Evolutionary conservation across 2,888 invertebrate species (phyloP).

Genomic region (Mechanitis mazaeus): DNA sequence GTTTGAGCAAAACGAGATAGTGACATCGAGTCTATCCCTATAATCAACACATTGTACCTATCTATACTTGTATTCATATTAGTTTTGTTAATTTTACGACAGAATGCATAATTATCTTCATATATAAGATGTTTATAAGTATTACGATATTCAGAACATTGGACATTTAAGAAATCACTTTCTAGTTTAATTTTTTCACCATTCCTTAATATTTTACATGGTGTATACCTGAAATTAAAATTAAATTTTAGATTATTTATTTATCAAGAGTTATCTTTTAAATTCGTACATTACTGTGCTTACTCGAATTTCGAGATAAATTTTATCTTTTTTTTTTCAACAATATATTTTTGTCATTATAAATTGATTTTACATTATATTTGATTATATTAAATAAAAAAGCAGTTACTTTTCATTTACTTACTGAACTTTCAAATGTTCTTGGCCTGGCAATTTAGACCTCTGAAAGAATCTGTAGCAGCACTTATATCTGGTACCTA

Average conservation of each 20-base stretch:
- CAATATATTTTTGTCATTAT: no score
- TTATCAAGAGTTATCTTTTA: background rate
- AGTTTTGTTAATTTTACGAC: conserved; percentile 60
- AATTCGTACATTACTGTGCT: background rate
- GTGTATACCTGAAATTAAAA: conserved; percentile 42
- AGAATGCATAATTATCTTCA: conserved; percentile 63
- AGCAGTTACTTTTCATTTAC: background rate
- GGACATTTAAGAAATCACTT: conserved; percentile 56
- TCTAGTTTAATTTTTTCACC: conserved; percentile 42
- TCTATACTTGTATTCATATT: conserved; percentile 30
- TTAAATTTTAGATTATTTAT: background rate
- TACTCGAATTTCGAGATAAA: background rate
- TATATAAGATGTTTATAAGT: conserved; percentile 47
- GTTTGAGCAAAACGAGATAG: conserved; percentile 84
- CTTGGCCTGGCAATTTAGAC: conserved; percentile 11
- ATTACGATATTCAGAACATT: conserved; percentile 48
- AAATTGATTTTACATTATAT: no score
- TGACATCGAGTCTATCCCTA: conserved; percentile 92
- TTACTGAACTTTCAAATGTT: conserved; percentile 18
- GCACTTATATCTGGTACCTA: conserved; percentile 43
- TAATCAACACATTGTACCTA: conserved; percentile 79
- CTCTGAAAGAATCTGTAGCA: conserved; percentile 48
- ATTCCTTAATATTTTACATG: conserved; percentile 46
- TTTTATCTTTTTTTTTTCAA: no score
- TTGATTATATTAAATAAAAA: no score